Evolutionary conservation across 2,797 vertebrate species (phyloP), one percentile per base, ranked within the genome.

Genomic region (Eospalax fontanierii): DNA sequence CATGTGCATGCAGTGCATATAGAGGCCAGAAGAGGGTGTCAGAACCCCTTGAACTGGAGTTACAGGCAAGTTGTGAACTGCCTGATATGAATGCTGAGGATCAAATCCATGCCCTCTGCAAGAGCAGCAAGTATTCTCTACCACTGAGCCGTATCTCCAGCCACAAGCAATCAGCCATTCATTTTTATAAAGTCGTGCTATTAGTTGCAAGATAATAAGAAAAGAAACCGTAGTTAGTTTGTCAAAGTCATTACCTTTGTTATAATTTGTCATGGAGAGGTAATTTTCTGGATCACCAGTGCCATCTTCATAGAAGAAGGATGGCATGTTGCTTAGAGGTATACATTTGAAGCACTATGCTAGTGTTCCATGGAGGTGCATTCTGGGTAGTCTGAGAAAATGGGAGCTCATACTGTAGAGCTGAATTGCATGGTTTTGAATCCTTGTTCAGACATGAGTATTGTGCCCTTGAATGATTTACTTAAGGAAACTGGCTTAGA

Each of bases 141-240:
- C 50, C 12, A 14, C 50, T 54, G 14, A 54, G 50, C 8, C 50
- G 14, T 54, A 9, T 54, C 50, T 54, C 50, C 14, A 54, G 50
- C 50, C 50, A 10, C 50, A 54, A 54, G 50, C 8, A 54, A 54
- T 54, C 46, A 46, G 83, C 22, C 33, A 61, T 22, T 96, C 46
- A 91, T 94, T 82, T 94, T 96, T 84, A 91, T 93, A 91, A 93
- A 91, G 2, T 57, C 35, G 92, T 82, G 75, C 33, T 94, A 22
- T 87, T 93, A 35, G 90, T 90, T 91, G 30, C 46, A 83, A 87
- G 46, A 28, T 81, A 93, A 33, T 74, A 93, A 88, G 50, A 43
- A 9, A n/a, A 90, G 46, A 87, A 94, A 88, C 88, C 92, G 11
- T 93, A 50, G 46, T 14, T 94, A 40, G 35, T 71, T 95, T 30